Base-by-base conservation (phyloP, 2,888 invertebrate genomes). In the Hirtodrosophila duncani region DNA sequence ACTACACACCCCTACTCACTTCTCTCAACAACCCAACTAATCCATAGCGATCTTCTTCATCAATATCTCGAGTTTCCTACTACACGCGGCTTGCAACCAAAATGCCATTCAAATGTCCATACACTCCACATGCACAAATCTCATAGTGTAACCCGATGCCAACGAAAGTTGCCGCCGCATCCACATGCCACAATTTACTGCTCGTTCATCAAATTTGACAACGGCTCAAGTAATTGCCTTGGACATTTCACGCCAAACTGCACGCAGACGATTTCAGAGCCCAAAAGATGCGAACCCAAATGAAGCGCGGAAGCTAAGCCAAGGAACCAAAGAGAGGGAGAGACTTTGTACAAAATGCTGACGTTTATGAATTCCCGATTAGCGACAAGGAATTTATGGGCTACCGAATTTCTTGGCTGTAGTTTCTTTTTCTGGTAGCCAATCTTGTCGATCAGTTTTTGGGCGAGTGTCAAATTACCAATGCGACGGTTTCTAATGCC, bases 141-240 rank as follows among this genome's bases (percentile, higher is more conserved):
- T 13, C 1, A 17, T 9, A 31, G 14, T 56, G 62, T 56, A 62
- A 75, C 26, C 41, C 33, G 74, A 77, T 53, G 49, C 52, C 31
- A 44, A 30, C 46, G 46, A 44, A 59, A 61, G 38, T 31, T n/a
- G n/a, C n/a, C n/a, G n/a, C 51, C 50, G 23, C 36, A 45, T 21
- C 48, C 48, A 46, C 62, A 72, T 70, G 75, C 64, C 71, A 75
- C 39, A 71, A 62, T 63, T 80, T 59, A 51, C 55, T 45, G 68
- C 60, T 74, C 77, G 77, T 68, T 80, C 72, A 74, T 74, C 72
- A 74, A 77, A 53, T 77, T 63, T 68, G 80, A 74, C 72, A 74
- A 55, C 80, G 80, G 80, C 72, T 77, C 68, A 68, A 52, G 77
- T 74, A 74, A 74, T 74, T 77, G 66, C 52, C 66, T 63, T 24